phyloP scores from a whole-genome alignment of 2,113 vertebrate genomes.

The Andinoacara biseriatus region DNA sequence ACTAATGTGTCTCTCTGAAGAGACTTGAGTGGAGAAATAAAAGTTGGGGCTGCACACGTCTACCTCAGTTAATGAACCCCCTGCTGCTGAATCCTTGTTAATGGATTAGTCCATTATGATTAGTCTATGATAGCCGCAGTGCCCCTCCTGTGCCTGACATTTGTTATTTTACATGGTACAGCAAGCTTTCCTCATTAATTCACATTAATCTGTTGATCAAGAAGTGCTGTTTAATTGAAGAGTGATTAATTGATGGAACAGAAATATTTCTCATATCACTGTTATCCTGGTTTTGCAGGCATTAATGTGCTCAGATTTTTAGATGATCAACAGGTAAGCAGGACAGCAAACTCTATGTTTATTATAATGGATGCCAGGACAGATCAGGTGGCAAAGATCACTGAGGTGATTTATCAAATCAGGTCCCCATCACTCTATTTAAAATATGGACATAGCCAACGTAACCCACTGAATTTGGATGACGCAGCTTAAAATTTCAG shows the following conservation, averaged over 20 bases:
- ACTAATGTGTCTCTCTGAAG: slow-evolving; percentile 55
- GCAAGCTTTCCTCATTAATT: slow-evolving; percentile 59
- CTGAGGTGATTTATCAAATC: neutral
- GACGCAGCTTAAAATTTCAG: neutral
- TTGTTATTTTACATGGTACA: slow-evolving; percentile 72
- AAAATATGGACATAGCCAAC: neutral
- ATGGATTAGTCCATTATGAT: slow-evolving; percentile 79
- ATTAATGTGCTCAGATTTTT: neutral
- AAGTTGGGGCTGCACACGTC: slow-evolving; percentile 69
- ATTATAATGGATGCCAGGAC: neutral
- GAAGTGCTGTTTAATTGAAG: slow-evolving; percentile 58
- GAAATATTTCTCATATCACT: slow-evolving; percentile 15
- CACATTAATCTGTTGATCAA: slow-evolving; percentile 62
- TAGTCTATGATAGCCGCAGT: slow-evolving; percentile 64
- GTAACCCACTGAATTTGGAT: neutral
- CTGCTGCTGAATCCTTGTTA: slow-evolving; percentile 74
- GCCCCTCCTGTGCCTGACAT: slow-evolving; percentile 55
- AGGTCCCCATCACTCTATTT: neutral
- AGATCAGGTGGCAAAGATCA: neutral
- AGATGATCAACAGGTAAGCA: slow-evolving; percentile 9
- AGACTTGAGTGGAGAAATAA: slow-evolving; percentile 56
- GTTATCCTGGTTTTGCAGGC: neutral
- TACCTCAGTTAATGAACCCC: slow-evolving; percentile 77
- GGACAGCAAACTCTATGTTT: neutral
- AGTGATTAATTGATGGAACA: slow-evolving; percentile 58